phyloP scores from a whole-genome alignment of 2,797 vertebrate species.

The Onychomys leucogaster region DNA sequence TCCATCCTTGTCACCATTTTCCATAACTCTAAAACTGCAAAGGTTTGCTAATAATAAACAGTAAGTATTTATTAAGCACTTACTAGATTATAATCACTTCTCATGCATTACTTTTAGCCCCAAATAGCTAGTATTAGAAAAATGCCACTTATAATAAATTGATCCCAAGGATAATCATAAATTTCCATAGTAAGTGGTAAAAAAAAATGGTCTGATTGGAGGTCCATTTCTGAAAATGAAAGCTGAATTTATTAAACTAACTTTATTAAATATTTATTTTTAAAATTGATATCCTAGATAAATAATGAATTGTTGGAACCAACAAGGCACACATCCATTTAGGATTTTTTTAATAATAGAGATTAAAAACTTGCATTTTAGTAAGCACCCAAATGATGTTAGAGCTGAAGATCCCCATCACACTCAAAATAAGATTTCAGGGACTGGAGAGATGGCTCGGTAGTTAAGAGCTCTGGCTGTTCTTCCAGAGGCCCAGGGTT shows the following conservation, averaged over 20 bases:
- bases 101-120: neutral
- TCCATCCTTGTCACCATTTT: neutral
- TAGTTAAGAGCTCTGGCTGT: too few relatives aligned
- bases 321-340: neutral
- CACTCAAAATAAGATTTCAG: neutral
- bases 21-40: neutral
- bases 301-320: slow-evolving; percentile 8
- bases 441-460: neutral
- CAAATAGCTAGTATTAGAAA: slow-evolving; percentile 10
- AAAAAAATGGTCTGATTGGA: neutral
- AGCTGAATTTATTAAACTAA: slow-evolving; percentile 31
- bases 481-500: neutral
- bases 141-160: slow-evolving; percentile 14
- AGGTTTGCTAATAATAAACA: neutral
- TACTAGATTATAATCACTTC: neutral
- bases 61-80: neutral
- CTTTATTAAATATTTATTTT: slow-evolving; percentile 32
- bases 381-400: neutral
- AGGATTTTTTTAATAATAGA: neutral
- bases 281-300: neutral
- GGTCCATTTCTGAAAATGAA: slow-evolving; percentile 23
- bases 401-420: neutral
- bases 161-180: neutral
- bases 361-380: neutral
- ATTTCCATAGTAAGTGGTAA: neutral